phyloP scores from a whole-genome alignment of 2,797 vertebrate genomes.

The Anguilla obscura region DNA sequence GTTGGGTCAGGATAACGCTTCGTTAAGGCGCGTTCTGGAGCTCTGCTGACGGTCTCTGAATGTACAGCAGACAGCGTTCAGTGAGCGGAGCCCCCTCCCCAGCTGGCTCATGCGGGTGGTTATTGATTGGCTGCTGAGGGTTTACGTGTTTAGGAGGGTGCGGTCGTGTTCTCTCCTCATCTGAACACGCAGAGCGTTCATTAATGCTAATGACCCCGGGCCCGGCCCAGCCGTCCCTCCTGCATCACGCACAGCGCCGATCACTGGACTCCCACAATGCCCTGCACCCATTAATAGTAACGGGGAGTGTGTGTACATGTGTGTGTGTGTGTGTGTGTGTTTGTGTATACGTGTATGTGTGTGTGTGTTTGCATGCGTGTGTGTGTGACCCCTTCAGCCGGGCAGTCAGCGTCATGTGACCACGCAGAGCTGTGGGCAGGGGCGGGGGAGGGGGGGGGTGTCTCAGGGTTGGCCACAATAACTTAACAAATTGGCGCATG shows the following conservation, averaged over 20 bases:
- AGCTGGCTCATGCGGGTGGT: slow-evolving; percentile 27
- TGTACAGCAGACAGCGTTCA: background rate
- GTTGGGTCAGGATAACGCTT: background rate
- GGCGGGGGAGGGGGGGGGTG: background rate
- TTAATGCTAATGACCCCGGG: background rate
- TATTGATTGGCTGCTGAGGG: slow-evolving; percentile 37
- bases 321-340: too few relatives aligned
- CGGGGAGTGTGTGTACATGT: background rate
- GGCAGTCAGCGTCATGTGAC: too few relatives aligned
- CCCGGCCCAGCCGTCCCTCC: background rate
- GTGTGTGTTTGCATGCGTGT: too few relatives aligned
- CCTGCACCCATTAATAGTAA: background rate
- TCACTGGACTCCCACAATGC: background rate
- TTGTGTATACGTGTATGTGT: too few relatives aligned
- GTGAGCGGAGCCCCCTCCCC: background rate
- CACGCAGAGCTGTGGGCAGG: too few relatives aligned
- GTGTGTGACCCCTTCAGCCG: too few relatives aligned
- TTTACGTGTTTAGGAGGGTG: slow-evolving; percentile 22
- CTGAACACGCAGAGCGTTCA: slow-evolving; percentile 18
- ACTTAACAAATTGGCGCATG: background rate
- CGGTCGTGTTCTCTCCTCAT: slow-evolving; percentile 16
- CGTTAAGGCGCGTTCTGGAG: background rate
- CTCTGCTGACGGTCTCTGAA: background rate
- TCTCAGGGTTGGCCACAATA: background rate
- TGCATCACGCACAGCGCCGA: slow-evolving; percentile 13